Evolutionary conservation across 2,113 vertebrate species (phyloP), one percentile per base, ranked within the genome.

Genomic region (Hydropotes inermis): DNA sequence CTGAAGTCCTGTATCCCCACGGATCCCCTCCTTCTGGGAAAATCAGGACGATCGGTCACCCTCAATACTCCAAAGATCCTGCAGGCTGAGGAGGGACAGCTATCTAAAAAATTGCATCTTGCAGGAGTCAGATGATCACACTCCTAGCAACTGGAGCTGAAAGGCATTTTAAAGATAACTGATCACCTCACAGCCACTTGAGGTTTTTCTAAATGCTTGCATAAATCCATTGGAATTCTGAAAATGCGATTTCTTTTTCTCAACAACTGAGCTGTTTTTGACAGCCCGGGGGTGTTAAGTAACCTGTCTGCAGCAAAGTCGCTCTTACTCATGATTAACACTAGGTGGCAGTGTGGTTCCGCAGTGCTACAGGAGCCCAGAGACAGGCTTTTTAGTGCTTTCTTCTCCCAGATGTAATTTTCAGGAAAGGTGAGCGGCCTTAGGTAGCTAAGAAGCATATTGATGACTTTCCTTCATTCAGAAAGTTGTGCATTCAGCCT

Each of bases 261-360:
- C 6, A 43, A 54, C 16, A 5, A 8, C 30, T 21, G 50, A 47
- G 21, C 4, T 36, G 57, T 45, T 91, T 54, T 43, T 81, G 36
- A 33, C 10, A 45, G 81, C 17, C 7, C 4, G 5, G 7, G 4
- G 6, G 36, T n/a, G 17, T 86, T 81, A 28, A 78, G 43, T 16
- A 39, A 33, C 19, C n/a, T 9, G 50, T n/a, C 39, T 43, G 12
- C 47, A 14, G 76, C n/a, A 25, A 16, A 54, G 3, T 21, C 12
- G 74, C 88, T 8, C 50, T 89, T 86, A 39, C 39, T n/a, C 27
- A 0, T 0, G 33, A 1, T n/a, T 84, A 94, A 11, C 98, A 55
- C 94, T 30, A 21, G 98, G 96, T 70, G 97, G 92, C 96, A 85
- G 82, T 85, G 86, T 93, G 60, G 88, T 6, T 54, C 96, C 15